Conservation (phyloP, 1,140 invertebrate genomes). For the Luehdorfia chinensis region DNA sequence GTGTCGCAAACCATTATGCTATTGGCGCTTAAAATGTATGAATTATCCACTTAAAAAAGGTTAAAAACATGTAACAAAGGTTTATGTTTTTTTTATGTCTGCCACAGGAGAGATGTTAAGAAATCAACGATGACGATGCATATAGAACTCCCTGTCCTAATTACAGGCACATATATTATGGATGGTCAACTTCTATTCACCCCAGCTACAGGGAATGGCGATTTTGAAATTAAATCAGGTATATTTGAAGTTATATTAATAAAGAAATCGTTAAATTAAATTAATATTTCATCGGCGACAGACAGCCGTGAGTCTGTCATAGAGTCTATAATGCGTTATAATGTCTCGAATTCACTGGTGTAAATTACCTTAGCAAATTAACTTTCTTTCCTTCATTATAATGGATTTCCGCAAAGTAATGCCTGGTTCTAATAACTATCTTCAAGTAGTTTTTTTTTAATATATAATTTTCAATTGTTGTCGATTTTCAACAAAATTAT, state of each 20-base stretch:
- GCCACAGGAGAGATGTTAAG: constrained; percentile 23
- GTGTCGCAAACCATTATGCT: too few species aligned
- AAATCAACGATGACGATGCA: constrained; percentile 23
- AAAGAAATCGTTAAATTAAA: background rate
- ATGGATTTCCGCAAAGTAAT: too few species aligned
- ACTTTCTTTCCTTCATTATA: too few species aligned
- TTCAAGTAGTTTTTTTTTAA: too few species aligned
- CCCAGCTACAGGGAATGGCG: constrained; percentile 26
- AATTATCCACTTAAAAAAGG: background rate
- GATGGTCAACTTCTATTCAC: constrained; percentile 30
- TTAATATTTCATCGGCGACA: background rate
- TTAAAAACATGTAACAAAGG: background rate
- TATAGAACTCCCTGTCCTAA: constrained; percentile 21
- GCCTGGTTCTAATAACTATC: too few species aligned
- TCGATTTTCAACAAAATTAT: too few species aligned
- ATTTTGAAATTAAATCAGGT: constrained; percentile 30
- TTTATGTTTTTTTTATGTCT: background rate
- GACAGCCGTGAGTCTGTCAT: background rate
- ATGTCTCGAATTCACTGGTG: too few species aligned
- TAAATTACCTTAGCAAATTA: too few species aligned
- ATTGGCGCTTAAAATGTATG: background rate
- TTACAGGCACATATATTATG: constrained; percentile 26
- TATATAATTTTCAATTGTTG: too few species aligned
- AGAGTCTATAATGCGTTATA: too few species aligned
- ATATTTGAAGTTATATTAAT: constrained; percentile 5